Conservation (phyloP, 2,797 vertebrate genomes). For the Tadarida brasiliensis region DNA sequence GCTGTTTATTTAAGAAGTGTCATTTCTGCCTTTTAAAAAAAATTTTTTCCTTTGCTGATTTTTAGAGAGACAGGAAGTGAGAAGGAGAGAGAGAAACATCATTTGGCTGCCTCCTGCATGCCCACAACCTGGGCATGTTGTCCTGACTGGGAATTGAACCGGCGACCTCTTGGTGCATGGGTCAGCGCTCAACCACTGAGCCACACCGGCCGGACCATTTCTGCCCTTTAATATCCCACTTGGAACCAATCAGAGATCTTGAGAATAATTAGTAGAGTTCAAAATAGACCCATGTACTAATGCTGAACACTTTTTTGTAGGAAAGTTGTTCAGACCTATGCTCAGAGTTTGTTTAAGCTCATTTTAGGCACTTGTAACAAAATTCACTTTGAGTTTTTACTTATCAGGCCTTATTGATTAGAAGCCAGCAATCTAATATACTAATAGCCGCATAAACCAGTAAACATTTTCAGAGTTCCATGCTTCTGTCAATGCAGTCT, state of each 20-base stretch:
- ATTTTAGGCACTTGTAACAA: constrained; percentile 13
- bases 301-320: background rate
- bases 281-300: background rate
- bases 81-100: no score
- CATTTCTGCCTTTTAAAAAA: background rate
- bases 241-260: background rate
- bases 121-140: no score
- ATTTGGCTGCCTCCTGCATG: no score
- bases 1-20: background rate
- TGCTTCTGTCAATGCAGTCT: background rate
- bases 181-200: no score
- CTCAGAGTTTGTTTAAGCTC: constrained; percentile 39
- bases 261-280: background rate
- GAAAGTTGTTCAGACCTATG: background rate
- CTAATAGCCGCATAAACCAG: background rate
- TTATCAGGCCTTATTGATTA: constrained; percentile 18
- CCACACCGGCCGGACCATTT: background rate
- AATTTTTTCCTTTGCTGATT: no score
- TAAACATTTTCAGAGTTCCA: background rate
- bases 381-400: background rate
- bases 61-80: no score
- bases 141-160: no score
- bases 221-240: background rate
- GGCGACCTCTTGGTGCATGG: no score
- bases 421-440: constrained; percentile 44